A percentile compares a stretch with the other conserved stretches of the same genome.
These are phyloP conservation scores for Tokudaia tokunoshimensis DNA, from an alignment of 2,797 vertebrate species.

Conservation along the genomic window DNA sequence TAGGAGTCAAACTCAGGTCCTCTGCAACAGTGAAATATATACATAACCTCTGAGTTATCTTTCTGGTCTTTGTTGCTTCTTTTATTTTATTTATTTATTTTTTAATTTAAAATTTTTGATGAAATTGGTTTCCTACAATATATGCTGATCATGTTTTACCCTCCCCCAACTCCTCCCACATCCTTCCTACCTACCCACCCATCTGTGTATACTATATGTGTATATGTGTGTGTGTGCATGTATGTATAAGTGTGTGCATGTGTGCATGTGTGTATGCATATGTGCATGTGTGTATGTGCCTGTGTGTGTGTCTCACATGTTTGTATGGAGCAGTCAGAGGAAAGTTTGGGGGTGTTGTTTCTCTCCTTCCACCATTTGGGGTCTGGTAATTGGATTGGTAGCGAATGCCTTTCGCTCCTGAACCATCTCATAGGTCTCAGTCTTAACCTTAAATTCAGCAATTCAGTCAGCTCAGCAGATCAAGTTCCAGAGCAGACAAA, in stretches of 20 bases:
- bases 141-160: neutral
- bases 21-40: neutral
- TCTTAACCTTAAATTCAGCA: conserved; percentile 63
- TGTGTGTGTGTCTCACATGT: neutral
- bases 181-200: too few species aligned
- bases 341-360: neutral
- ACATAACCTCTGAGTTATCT: neutral
- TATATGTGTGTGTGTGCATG: neutral
- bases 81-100: neutral
- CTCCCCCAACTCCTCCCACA: neutral
- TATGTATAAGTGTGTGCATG: neutral
- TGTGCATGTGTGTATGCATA: neutral
- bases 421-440: neutral
- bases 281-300: neutral
- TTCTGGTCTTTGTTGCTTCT: neutral
- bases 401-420: neutral
- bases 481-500: conserved; percentile 46
- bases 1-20: too few species aligned
- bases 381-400: neutral
- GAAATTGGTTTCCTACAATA: neutral
- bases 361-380: neutral
- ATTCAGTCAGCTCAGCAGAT: conserved; percentile 48
- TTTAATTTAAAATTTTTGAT: neutral
- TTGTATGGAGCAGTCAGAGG: neutral
- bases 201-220: neutral